These are phyloP conservation scores for Xiphophorus hellerii DNA, from an alignment of 2,113 vertebrate species.

Conservation along the genomic window DNA sequence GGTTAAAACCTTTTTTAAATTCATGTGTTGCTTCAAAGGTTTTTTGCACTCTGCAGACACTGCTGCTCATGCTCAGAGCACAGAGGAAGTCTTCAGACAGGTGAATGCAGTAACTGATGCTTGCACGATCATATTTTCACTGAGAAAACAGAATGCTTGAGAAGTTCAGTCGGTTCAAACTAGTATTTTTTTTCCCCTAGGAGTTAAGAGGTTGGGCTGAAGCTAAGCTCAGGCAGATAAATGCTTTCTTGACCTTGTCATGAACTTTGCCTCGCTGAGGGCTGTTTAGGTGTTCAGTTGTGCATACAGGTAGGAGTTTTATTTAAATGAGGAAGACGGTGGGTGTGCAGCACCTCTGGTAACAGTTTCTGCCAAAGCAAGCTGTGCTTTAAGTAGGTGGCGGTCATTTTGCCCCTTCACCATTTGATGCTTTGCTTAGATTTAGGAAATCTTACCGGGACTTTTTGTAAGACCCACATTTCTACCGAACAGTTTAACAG, in stretches of 20 bases:
- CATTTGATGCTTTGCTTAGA: background rate
- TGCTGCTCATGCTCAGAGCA: slow-evolving; percentile 16
- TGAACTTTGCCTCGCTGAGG: background rate
- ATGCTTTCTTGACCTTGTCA: background rate
- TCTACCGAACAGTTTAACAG: background rate
- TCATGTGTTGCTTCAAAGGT: slow-evolving; percentile 14
- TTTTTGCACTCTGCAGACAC: slow-evolving; percentile 25
- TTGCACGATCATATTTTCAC: background rate
- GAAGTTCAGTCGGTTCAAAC: background rate
- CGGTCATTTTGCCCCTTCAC: background rate
- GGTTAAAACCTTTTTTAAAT: slow-evolving; percentile 35
- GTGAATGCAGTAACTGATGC: slow-evolving; percentile 14
- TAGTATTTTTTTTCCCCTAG: background rate
- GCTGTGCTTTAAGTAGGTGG: background rate
- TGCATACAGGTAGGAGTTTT: too few relatives aligned
- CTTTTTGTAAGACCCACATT: too few relatives aligned
- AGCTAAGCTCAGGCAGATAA: fast-evolving
- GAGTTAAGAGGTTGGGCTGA: background rate
- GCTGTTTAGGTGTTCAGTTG: too few relatives aligned
- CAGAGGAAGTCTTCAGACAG: slow-evolving; percentile 11
- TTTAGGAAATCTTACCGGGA: too few relatives aligned
- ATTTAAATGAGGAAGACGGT: too few relatives aligned
- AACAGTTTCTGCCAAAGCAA: background rate
- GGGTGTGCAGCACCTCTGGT: background rate
- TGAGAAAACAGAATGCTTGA: background rate